Base-by-base conservation (phyloP, 1,140 invertebrate species). In the Drosophila persimilis region DNA sequence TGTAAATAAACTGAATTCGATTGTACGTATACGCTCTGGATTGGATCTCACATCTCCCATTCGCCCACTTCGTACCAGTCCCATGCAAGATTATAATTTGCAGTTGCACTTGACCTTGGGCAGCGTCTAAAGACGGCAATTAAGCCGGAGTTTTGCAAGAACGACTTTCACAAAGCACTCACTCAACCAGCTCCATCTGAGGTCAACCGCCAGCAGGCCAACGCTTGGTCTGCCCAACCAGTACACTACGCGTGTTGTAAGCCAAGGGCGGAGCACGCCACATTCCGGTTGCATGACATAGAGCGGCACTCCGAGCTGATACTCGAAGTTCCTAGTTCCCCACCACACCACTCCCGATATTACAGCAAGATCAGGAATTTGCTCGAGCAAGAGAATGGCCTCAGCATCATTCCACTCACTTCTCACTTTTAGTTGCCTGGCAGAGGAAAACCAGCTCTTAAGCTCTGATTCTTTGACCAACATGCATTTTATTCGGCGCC, bases 61-160 rank as follows among this genome's bases (percentile, higher is more conserved):
- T 67, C 55, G 55, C 11, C 11, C 35, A 13, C 3, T 39, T 39
- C 35, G 35, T 4, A 39, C 54, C 41, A 56, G 47, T 69, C 22
- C 9, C 43, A 67, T 69, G 64, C 71, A 57, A 62, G 61, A 48
- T 52, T 79, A 65, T 86, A 88, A 88, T 88, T 88, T 81, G 74
- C 81, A 81, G 84, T 88, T 90, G 86, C 81, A 90, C 86, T 90
- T 90, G 86, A 90, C 86, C 86, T 90, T 90, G 77, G 69, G 64
- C 46, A 26, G 47, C 57, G 11, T 13, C 61, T 52, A 57, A 52
- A 81, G 73, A 69, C 73, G 73, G 62, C 71, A 89, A 77, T 72
- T 89, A 78, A 78, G 67, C 70, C 59, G 79, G 51, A 81, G 83
- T 89, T 88, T 84, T 71, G 75, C 77, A 79, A 90, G 79, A 90